Conservation (phyloP, 2,888 invertebrate species). For the Polietes domitor region DNA sequence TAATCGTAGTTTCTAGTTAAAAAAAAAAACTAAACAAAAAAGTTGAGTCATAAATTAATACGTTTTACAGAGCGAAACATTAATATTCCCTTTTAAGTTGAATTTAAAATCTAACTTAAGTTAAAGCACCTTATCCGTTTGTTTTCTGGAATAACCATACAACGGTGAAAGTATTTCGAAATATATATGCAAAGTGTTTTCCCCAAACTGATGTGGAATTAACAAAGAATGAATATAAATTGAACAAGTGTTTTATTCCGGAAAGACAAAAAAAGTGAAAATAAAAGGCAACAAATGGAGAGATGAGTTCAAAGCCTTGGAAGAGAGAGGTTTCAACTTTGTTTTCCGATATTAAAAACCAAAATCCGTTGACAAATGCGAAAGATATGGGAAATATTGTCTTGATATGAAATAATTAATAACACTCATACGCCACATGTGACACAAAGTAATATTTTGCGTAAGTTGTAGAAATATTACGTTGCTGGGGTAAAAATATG, state of each 20-base stretch:
- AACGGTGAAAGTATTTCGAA: conserved; percentile 27
- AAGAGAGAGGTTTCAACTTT: too few species aligned
- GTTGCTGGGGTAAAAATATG: too few species aligned
- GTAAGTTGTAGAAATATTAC: too few species aligned
- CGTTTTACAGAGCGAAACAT: conserved; percentile 33
- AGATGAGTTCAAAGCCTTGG: too few species aligned
- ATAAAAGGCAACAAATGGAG: neutral
- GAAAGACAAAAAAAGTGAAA: neutral
- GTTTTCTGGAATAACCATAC: neutral
- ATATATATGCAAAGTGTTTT: neutral
- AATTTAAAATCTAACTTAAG: neutral
- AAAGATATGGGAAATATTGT: too few species aligned
- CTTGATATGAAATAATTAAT: too few species aligned
- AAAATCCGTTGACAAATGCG: too few species aligned
- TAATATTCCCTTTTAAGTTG: neutral
- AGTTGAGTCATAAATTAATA: conserved; percentile 19
- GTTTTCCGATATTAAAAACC: too few species aligned
- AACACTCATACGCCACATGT: too few species aligned
- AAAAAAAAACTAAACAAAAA: neutral
- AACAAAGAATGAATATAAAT: neutral
- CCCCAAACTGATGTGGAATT: neutral
- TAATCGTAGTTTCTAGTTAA: conserved; percentile 12
- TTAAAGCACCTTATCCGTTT: neutral
- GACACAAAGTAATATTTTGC: too few species aligned
- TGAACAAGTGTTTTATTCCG: neutral